Evolutionary conservation across 2,888 invertebrate genomes (phyloP), one percentile per base, ranked within the genome.

Genomic region (Lithophane socia): DNA sequence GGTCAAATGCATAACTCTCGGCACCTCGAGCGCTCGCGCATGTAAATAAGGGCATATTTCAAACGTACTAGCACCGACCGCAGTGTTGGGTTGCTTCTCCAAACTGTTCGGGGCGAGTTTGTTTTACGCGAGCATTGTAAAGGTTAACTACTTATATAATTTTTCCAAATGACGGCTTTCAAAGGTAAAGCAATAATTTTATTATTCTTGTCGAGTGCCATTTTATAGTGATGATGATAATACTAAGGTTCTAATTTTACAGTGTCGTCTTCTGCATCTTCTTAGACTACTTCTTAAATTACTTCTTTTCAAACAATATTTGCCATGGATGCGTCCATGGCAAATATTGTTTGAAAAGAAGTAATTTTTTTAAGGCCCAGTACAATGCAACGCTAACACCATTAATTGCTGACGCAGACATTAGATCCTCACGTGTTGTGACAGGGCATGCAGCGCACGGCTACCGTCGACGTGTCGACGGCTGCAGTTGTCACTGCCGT

Each of bases 31-130:
- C 89, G 88, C 88, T 79, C 72, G 87, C 86, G 92, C 92, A 94
- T 94, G 92, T 93, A 94, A 94, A 94, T 94, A 92, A 93, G 93
- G 92, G 92, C 90, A 93, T 94, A 93, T 93, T 92, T 94, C 93
- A 93, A 92, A 93, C 86, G 83, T 84, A 87, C 85, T 80, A 83
- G 82, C 76, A 78, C 56, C 72, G 68, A 81, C 77, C 73, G 80
- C 85, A 83, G 87, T 87, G 89, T 86, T 87, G 76, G 84, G 90
- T 89, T 88, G 89, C 91, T 85, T 88, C 89, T 91, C 85, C 87
- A 84, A 87, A 81, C 79, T 77, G 47, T 89, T 82, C 79, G 75
- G 85, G 65, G 1, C 8, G 0, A 10, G 49, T 4, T 73, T 82
- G 21, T 9, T 77, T 83, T 77, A 72, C 47, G 82, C 87, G 80